phyloP scores from a whole-genome alignment of 2,113 vertebrate species.

The Neogale vison region DNA sequence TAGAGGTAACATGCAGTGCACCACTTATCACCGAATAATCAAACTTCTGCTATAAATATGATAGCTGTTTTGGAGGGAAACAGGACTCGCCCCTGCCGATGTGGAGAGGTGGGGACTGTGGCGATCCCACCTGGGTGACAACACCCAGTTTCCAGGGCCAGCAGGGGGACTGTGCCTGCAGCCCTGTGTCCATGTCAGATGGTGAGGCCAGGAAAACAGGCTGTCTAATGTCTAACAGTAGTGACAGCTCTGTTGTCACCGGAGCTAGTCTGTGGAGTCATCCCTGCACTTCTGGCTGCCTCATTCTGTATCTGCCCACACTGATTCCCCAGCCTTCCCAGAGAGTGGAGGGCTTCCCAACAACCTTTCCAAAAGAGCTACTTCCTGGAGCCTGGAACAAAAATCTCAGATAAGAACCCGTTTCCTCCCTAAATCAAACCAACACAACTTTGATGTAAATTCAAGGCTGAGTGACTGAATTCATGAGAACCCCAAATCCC shows the following conservation, averaged over 20 bases:
- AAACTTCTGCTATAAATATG: not conserved
- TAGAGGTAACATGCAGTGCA: rapidly evolving
- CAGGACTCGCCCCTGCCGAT: not conserved
- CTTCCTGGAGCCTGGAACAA: not conserved
- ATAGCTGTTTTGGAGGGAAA: not conserved
- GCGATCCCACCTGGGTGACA: not conserved
- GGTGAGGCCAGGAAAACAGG: not conserved
- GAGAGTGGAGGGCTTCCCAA: not conserved
- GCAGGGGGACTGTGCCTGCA: not conserved
- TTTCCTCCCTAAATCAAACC: not conserved
- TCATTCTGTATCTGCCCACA: not conserved
- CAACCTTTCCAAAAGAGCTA: not conserved
- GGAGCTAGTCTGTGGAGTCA: rapidly evolving
- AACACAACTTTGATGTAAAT: not conserved
- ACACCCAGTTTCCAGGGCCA: not conserved
- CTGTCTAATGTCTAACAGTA: not conserved
- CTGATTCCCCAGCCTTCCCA: not conserved
- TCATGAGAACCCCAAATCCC: not conserved
- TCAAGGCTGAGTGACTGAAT: not conserved
- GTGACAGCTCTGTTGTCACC: not conserved
- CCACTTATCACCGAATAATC: not conserved
- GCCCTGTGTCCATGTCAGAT: rapidly evolving
- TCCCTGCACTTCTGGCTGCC: not conserved
- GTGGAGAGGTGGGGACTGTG: not conserved
- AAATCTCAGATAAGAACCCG: not conserved